Conservation (phyloP, 2,797 vertebrate species). For the Gambelia wislizenii region DNA sequence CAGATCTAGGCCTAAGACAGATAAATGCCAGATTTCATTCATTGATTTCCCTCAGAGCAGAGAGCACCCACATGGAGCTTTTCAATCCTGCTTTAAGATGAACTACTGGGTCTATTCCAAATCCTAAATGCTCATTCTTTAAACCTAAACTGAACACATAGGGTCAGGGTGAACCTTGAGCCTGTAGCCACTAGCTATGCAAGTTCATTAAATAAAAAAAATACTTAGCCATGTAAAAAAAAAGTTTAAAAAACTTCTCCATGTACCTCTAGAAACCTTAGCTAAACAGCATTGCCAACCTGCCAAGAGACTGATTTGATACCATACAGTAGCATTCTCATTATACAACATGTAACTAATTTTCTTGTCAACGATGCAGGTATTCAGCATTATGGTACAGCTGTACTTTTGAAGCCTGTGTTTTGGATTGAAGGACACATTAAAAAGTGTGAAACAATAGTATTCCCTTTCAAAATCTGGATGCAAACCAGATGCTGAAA, state of each 20-base stretch:
- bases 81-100: background rate
- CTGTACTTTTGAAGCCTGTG: background rate
- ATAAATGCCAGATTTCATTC: background rate
- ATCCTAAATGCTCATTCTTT: background rate
- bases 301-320: background rate
- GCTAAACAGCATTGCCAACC: background rate
- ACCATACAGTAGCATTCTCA: background rate
- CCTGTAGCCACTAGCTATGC: background rate
- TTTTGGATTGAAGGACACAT: background rate
- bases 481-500: conserved; percentile 27
- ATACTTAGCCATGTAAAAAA: too few species aligned
- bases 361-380: background rate
- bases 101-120: background rate
- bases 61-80: background rate
- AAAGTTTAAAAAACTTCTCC: too few species aligned
- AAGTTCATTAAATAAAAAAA: background rate
- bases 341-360: background rate
- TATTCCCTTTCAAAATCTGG: conserved; percentile 18
- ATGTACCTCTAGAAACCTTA: background rate
- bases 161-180: background rate
- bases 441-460: background rate
- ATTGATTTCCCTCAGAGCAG: background rate
- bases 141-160: background rate
- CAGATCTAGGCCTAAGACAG: too few species aligned
- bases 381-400: background rate